phyloP scores from a whole-genome alignment of 2,888 invertebrate species.

The Augochlorella aurata region DNA sequence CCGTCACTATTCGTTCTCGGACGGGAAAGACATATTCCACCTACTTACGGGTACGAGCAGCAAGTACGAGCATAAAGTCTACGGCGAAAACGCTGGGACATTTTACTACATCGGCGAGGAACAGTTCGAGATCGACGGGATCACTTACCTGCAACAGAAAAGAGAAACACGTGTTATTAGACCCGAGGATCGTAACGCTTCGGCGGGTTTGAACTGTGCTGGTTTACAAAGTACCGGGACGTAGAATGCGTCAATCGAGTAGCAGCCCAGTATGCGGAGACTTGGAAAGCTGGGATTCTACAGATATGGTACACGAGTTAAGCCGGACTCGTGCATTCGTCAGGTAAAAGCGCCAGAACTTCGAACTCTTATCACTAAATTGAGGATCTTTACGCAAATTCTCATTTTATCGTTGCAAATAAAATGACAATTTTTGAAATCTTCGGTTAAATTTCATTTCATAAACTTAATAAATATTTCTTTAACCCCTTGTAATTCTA shows the following conservation, averaged over 20 bases:
- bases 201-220: slow-evolving; percentile 30
- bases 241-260: slow-evolving; percentile 34
- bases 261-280: neutral
- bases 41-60: slow-evolving; percentile 62
- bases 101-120: slow-evolving; percentile 55
- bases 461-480: too few species aligned
- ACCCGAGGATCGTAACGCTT: slow-evolving; percentile 21
- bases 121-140: slow-evolving; percentile 45
- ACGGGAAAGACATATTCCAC: slow-evolving; percentile 52
- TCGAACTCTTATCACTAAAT: too few species aligned
- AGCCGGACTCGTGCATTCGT: too few species aligned
- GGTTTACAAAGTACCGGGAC: slow-evolving; percentile 15
- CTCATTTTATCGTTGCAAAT: too few species aligned
- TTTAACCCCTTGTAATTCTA: too few species aligned
- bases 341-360: too few species aligned
- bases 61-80: slow-evolving; percentile 59
- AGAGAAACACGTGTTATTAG: slow-evolving; percentile 63
- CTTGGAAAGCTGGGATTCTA: too few species aligned
- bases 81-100: slow-evolving; percentile 45
- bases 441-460: too few species aligned
- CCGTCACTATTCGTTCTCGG: neutral
- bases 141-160: slow-evolving; percentile 75
- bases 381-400: too few species aligned
- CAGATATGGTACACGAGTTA: too few species aligned
- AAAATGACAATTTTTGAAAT: too few species aligned